Evolutionary conservation across 2,113 vertebrate genomes (phyloP).

Genomic region (Otus sunia): DNA sequence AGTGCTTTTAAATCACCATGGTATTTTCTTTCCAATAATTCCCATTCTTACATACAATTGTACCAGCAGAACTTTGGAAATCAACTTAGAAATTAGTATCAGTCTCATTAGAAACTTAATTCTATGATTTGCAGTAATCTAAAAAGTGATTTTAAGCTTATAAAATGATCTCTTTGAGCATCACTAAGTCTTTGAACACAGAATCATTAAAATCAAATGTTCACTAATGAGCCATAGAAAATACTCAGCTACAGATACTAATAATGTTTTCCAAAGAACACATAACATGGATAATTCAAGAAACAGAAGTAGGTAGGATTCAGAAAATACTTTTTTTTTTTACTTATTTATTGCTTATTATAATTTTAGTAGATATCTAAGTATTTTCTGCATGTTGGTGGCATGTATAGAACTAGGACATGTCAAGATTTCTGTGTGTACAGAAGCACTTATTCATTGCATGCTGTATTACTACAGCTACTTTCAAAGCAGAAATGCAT

Average conservation of each 20-base stretch:
- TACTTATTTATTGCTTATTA: background rate
- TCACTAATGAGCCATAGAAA: conserved; percentile 11
- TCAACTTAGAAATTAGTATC: background rate
- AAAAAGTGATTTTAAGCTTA: background rate
- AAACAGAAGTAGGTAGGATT: background rate
- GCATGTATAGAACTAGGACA: background rate
- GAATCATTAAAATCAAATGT: background rate
- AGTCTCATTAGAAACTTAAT: background rate
- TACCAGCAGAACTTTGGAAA: background rate
- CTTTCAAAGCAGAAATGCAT: background rate
- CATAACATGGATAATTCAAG: background rate
- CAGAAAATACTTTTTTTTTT: background rate
- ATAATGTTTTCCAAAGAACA: background rate
- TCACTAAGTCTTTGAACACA: background rate
- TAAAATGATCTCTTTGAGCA: background rate
- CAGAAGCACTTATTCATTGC: background rate
- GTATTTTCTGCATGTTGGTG: background rate
- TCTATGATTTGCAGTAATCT: background rate
- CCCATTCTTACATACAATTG: background rate
- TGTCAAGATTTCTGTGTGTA: background rate
- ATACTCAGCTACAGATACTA: background rate
- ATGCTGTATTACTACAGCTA: background rate
- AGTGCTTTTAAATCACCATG: background rate
- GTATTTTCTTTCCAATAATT: background rate
- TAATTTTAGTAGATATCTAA: background rate